Percentiles rank a stretch among this genome's conserved stretches.
phyloP scores from a whole-genome alignment of 1,140 invertebrate species.

The Ditylenchus dipsaci region DNA sequence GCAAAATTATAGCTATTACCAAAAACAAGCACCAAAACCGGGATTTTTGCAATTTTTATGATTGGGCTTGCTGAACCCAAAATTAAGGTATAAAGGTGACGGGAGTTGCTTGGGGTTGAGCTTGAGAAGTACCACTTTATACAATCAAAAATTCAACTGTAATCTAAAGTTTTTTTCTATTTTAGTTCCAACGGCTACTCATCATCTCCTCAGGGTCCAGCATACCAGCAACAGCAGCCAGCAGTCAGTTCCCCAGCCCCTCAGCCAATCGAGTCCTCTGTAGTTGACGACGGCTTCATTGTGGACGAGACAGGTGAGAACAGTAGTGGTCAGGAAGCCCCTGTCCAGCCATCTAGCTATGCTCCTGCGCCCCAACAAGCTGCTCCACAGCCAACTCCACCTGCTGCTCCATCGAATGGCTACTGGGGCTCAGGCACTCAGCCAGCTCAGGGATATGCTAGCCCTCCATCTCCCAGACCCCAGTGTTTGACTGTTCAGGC shows the following conservation, averaged over 20 bases:
- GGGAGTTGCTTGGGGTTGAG: neutral
- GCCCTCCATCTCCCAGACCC: neutral
- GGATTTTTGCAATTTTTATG: neutral
- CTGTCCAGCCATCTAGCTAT: neutral
- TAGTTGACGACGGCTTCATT: neutral
- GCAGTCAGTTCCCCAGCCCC: neutral
- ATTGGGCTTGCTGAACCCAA: neutral
- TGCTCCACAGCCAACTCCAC: neutral
- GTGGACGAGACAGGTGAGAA: neutral
- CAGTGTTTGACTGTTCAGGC: neutral
- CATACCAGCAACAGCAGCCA: neutral
- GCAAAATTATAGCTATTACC: too few species aligned
- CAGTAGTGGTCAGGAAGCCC: neutral
- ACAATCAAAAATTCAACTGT: neutral
- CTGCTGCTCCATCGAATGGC: neutral
- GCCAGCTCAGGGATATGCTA: neutral
- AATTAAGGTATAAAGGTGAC: neutral
- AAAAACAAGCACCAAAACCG: too few species aligned
- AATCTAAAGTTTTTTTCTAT: neutral
- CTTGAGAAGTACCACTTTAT: neutral
- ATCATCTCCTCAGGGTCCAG: neutral
- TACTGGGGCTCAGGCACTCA: too few species aligned
- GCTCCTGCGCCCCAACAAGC: too few species aligned
- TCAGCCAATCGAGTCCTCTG: neutral
- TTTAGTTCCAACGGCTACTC: neutral